phyloP scores from a whole-genome alignment of 2,113 vertebrate species.

The Ailuropoda melanoleuca region DNA sequence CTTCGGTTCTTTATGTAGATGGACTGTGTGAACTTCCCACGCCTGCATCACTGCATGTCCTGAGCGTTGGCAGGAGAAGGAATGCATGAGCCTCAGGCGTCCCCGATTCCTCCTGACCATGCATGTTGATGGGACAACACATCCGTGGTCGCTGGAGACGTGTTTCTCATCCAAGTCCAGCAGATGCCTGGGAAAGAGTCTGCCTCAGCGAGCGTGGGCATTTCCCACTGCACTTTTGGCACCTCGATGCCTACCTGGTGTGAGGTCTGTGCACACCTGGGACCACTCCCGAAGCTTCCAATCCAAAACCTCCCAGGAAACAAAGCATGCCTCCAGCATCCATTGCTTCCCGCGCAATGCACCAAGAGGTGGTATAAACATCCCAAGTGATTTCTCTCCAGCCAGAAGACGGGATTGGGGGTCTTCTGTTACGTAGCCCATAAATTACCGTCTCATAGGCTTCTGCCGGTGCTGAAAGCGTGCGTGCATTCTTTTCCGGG shows the following conservation, averaged over 20 bases:
- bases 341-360: fast-evolving
- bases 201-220: fast-evolving
- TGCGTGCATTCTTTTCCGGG: constrained; percentile 71
- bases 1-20: fast-evolving
- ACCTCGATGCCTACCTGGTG: not conserved
- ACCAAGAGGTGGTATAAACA: not conserved
- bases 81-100: too few species aligned
- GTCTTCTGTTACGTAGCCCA: not conserved
- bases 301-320: fast-evolving
- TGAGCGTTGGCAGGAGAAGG: not conserved
- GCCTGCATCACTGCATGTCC: not conserved
- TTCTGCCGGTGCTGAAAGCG: constrained; percentile 48
- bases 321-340: fast-evolving
- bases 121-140: fast-evolving
- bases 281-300: fast-evolving
- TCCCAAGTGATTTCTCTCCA: not conserved
- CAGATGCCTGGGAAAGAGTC: fast-evolving
- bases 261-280: not conserved
- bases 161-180: fast-evolving
- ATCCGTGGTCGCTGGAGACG: fast-evolving
- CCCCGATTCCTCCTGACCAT: not conserved
- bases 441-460: constrained; percentile 57
- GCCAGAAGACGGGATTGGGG: not conserved
- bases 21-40: not conserved
- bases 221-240: not conserved